A percentile compares a stretch with the other conserved stretches of the same genome.
Evolutionary conservation across 2,113 vertebrate genomes (phyloP).

Genomic region (Orycteropus afer): DNA sequence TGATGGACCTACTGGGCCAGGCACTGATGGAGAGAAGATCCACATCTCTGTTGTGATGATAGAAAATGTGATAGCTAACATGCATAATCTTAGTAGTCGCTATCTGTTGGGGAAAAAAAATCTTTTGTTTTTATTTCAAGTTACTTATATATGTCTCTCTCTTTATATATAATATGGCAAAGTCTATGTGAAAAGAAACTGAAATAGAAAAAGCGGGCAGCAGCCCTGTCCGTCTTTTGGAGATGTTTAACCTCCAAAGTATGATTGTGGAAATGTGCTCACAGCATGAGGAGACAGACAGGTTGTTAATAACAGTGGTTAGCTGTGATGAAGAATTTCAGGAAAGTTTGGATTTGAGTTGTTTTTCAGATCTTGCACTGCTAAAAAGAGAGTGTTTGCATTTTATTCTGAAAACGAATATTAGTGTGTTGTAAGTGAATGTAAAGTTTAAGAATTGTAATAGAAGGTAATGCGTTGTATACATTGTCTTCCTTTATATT

Average conservation of each 20-base stretch:
- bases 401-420: constrained; percentile 67
- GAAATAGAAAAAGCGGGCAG: constrained; percentile 64
- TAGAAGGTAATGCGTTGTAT: constrained; percentile 11
- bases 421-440: constrained; percentile 62
- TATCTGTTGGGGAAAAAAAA: not conserved
- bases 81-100: constrained; percentile 34
- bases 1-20: not conserved
- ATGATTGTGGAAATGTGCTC: constrained; percentile 61
- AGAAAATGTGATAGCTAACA: not conserved
- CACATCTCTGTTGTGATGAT: not conserved
- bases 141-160: constrained; percentile 27
- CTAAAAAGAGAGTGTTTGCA: constrained; percentile 59
- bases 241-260: not conserved
- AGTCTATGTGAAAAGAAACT: constrained; percentile 70
- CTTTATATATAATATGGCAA: constrained; percentile 13
- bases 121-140: constrained; percentile 62
- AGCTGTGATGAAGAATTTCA: constrained; percentile 22
- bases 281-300: not conserved
- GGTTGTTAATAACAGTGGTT: constrained; percentile 54
- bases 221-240: constrained; percentile 48
- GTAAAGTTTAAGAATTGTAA: constrained; percentile 65
- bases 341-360: constrained; percentile 67
- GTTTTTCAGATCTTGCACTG: not conserved
- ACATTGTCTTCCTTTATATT: constrained; percentile 26
- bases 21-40: not conserved